phyloP scores from a whole-genome alignment of 1,140 invertebrate species.

The Brachionus sp. region DNA sequence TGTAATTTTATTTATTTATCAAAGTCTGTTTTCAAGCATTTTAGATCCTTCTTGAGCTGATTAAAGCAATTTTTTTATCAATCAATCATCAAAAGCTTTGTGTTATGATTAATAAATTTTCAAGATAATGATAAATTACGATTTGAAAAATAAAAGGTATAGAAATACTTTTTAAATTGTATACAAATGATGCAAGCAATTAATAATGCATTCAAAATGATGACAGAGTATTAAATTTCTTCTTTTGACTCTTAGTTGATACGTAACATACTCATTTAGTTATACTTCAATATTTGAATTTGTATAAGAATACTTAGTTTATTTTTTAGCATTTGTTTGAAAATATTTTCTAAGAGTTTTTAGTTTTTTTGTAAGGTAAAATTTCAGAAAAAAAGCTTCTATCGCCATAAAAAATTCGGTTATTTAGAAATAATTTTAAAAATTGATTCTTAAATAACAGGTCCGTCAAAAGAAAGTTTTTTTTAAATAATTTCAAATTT shows the following conservation, averaged over 20 bases:
- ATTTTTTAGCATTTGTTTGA: not conserved
- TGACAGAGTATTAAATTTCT: not conserved
- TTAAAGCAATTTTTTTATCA: too few relatives aligned
- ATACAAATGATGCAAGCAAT: not conserved
- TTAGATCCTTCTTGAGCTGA: too few relatives aligned
- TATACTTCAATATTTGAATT: not conserved
- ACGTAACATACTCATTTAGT: not conserved
- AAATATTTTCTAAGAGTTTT: not conserved
- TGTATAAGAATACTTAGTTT: constrained; percentile 3
- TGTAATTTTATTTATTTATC: too few relatives aligned
- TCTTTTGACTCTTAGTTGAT: not conserved
- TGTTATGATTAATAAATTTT: not conserved
- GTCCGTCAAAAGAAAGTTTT: too few relatives aligned
- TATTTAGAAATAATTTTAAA: not conserved
- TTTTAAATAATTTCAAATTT: not conserved
- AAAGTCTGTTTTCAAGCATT: too few relatives aligned
- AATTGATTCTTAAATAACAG: too few relatives aligned
- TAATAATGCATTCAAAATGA: not conserved
- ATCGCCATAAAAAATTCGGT: not conserved
- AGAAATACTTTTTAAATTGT: not conserved
- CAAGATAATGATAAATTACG: not conserved
- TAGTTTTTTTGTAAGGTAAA: not conserved
- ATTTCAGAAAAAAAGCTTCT: not conserved
- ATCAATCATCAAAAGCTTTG: not conserved
- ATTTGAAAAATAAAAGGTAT: not conserved